Percentiles rank a stretch among this genome's conserved stretches.
phyloP scores from a whole-genome alignment of 2,113 vertebrate genomes.

The Zosterops hypoxanthus region DNA sequence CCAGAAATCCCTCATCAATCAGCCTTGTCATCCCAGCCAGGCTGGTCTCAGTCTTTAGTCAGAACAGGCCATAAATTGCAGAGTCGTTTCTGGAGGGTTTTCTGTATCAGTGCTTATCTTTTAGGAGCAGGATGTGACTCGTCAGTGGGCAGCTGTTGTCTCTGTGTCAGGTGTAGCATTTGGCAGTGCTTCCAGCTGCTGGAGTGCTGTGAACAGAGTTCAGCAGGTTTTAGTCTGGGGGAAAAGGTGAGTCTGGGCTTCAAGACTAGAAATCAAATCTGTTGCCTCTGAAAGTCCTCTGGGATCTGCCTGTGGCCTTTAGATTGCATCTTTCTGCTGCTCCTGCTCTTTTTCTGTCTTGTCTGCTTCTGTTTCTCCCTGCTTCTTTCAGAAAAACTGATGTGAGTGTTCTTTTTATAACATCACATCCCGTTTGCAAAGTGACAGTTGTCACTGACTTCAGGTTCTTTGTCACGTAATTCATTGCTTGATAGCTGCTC shows the following conservation, averaged over 20 bases:
- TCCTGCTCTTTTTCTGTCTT: slow-evolving; percentile 18
- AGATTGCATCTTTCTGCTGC: not conserved
- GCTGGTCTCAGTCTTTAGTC: not conserved
- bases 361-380: not conserved
- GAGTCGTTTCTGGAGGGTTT: not conserved
- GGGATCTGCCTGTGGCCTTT: not conserved
- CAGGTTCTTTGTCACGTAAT: not conserved
- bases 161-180: not conserved
- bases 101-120: not conserved
- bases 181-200: not conserved
- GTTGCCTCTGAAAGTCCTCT: not conserved
- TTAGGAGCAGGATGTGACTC: not conserved
- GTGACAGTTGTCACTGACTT: slow-evolving; percentile 15
- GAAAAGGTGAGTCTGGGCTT: not conserved
- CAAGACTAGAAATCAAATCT: not conserved
- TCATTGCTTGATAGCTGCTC: not conserved
- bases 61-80: not conserved
- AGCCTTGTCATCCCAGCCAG: not conserved
- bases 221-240: not conserved
- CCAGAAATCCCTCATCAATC: not conserved
- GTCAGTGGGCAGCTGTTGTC: not conserved
- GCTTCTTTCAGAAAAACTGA: not conserved
- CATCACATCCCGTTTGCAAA: not conserved
- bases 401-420: not conserved
- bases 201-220: not conserved